phyloP scores from a whole-genome alignment of 2,888 invertebrate genomes.

The Meiosimyza platycephala region DNA sequence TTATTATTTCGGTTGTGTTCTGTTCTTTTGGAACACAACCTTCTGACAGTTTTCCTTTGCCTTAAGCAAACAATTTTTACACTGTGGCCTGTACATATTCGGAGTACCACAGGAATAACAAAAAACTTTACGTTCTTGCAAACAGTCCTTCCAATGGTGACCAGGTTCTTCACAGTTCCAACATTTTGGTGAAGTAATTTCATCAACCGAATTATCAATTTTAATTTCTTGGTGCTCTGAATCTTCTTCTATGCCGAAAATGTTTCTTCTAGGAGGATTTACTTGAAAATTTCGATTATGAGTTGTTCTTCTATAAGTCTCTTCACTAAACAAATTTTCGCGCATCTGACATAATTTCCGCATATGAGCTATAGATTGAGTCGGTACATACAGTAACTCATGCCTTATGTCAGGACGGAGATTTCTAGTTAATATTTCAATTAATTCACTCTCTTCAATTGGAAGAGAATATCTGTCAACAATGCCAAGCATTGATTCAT shows the following conservation, averaged over 20 bases:
- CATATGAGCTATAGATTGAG: constrained; percentile 21
- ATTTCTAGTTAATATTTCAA: constrained; percentile 31
- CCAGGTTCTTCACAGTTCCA: neutral
- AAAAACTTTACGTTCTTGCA: neutral
- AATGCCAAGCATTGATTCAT: constrained; percentile 18
- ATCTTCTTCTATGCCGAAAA: neutral
- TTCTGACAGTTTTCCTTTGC: too few species aligned
- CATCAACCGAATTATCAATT: neutral
- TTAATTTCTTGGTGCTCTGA: too few species aligned
- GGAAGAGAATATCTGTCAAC: constrained; percentile 13
- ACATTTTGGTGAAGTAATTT: neutral
- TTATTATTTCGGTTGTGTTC: too few species aligned
- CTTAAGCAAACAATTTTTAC: neutral
- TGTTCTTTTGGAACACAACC: too few species aligned
- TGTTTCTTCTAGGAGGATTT: neutral
- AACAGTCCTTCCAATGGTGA: neutral
- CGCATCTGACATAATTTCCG: constrained; percentile 18
- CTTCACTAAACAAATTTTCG: neutral
- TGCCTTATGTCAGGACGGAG: constrained; percentile 28
- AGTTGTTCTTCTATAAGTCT: neutral
- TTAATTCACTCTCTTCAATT: constrained; percentile 13
- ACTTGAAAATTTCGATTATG: too few species aligned
- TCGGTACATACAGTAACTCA: constrained; percentile 29
- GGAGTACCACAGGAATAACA: constrained; percentile 5
- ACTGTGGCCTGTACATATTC: constrained; percentile 11